A percentile compares a stretch with the other conserved stretches of the same genome.
Evolutionary conservation across 2,888 invertebrate genomes (phyloP).

Genomic region (Enchytraeus crypticus): DNA sequence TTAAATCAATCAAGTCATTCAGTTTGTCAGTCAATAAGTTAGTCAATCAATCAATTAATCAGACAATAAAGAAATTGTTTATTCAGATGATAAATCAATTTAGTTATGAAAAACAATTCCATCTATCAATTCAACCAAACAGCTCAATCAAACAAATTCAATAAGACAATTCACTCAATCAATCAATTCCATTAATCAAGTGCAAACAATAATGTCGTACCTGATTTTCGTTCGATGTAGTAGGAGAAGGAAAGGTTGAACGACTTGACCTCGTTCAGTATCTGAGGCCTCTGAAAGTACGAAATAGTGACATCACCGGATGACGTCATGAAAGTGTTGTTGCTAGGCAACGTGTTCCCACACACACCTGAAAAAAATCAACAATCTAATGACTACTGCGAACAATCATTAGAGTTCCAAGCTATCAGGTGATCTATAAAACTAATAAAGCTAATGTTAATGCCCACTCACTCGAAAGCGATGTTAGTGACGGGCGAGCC

Average conservation of each 20-base stretch:
- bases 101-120: too few species aligned
- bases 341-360: not conserved
- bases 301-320: conserved; percentile 1
- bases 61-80: too few species aligned
- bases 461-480: too few species aligned
- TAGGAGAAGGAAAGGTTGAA: conserved; percentile 9
- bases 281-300: conserved; percentile 7
- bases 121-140: too few species aligned
- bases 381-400: not conserved
- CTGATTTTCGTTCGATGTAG: conserved; percentile 1
- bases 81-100: too few species aligned
- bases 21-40: too few species aligned
- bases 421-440: too few species aligned
- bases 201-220: not conserved
- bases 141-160: not conserved
- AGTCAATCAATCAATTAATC: too few species aligned
- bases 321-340: not conserved
- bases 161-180: not conserved
- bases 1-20: too few species aligned
- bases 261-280: not conserved
- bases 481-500: too few species aligned
- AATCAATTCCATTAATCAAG: not conserved
- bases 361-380: conserved; percentile 3
- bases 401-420: too few species aligned
- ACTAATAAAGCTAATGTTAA: too few species aligned